A percentile compares a stretch with the other conserved stretches of the same genome.
Conservation (phyloP, 2,113 vertebrate species). For the Pangasianodon gigas region DNA sequence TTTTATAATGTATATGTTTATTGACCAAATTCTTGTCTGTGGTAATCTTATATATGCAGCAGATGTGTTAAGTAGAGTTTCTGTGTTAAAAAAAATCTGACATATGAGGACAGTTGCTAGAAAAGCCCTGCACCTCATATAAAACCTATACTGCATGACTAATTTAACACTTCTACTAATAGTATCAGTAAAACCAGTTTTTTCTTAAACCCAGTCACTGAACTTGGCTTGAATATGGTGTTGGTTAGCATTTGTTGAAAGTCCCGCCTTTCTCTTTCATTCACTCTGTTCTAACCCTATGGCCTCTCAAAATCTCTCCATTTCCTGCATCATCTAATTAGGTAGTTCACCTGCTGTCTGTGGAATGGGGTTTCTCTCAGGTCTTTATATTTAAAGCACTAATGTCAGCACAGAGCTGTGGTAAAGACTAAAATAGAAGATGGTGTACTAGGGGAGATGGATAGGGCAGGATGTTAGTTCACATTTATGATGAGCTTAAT, state of each 20-base stretch:
- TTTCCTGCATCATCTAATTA: constrained; percentile 56
- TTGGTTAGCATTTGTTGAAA: background rate
- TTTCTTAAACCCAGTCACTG: background rate
- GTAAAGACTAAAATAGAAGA: background rate
- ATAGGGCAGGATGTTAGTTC: constrained; percentile 7
- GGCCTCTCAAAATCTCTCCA: constrained; percentile 32
- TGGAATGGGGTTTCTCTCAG: constrained; percentile 34
- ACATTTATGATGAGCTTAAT: constrained; percentile 16
- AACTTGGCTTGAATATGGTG: background rate
- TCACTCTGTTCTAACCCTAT: background rate
- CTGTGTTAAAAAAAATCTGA: background rate
- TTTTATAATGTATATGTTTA: background rate
- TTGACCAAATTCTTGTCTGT: background rate
- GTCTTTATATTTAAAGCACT: constrained; percentile 44
- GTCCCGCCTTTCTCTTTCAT: background rate
- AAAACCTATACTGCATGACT: background rate
- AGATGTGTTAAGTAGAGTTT: background rate
- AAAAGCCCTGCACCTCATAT: background rate
- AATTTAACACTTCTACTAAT: background rate
- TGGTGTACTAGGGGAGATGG: background rate
- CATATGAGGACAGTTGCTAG: background rate
- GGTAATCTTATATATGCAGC: background rate
- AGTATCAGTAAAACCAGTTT: background rate
- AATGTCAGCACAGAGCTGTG: background rate
- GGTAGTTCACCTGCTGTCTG: constrained; percentile 56